Evolutionary conservation across 1,140 invertebrate genomes (phyloP).

Genomic region (Ruditapes philippinarum): DNA sequence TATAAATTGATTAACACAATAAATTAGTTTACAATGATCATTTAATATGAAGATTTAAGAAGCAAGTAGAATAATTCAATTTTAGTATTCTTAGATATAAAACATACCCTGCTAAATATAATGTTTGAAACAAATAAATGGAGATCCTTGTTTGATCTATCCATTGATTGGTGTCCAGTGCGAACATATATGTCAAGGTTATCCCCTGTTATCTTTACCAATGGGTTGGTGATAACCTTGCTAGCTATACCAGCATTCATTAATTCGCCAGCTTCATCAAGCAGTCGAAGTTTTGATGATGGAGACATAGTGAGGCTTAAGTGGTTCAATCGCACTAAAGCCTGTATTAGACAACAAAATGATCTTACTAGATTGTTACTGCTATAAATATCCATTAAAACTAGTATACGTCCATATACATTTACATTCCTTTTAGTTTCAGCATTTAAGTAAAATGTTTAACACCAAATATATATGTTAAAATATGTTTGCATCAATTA

Average conservation of each 20-base stretch:
- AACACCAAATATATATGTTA: no score
- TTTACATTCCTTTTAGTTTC: no score
- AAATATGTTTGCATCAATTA: no score
- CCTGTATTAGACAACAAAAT: no score
- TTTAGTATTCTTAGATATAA: neutral
- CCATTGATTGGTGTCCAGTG: neutral
- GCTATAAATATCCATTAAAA: no score
- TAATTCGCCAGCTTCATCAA: conserved; percentile 24
- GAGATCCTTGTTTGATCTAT: conserved; percentile 11
- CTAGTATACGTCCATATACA: no score
- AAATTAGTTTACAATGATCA: no score
- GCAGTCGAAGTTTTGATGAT: conserved; percentile 6
- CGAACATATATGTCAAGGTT: conserved; percentile 41
- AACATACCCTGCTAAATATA: conserved; percentile 21
- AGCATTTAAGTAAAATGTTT: no score
- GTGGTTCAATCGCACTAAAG: conserved; percentile 23
- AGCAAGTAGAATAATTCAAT: neutral
- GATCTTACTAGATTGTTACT: no score
- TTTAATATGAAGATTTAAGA: no score
- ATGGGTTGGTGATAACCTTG: neutral
- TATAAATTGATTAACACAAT: neutral
- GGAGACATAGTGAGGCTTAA: conserved; percentile 14
- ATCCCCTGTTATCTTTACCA: conserved; percentile 46
- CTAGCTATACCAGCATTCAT: conserved; percentile 3
- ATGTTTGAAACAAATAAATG: conserved; percentile 59